Percentiles rank a stretch among this genome's conserved stretches.
Conservation (phyloP, 2,888 invertebrate species). For the Myopa tessellatipennis region DNA sequence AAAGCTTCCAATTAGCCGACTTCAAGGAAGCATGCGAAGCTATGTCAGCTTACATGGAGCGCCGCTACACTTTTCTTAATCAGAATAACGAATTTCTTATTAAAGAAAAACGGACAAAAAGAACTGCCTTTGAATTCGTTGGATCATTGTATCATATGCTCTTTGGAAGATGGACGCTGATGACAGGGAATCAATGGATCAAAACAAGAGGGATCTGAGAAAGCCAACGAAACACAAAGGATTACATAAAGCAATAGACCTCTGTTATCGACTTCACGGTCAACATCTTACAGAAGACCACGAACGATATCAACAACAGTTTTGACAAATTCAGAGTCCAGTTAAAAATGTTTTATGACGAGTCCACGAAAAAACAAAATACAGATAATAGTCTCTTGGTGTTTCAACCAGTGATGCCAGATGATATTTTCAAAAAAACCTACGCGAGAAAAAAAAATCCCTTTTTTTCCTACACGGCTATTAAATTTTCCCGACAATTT, state of each 20-base stretch:
- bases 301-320: conserved; percentile 31
- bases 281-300: conserved; percentile 39
- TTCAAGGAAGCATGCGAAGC: no score
- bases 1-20: no score
- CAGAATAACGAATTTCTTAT: conserved; percentile 13
- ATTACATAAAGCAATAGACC: conserved; percentile 26
- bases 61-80: no score
- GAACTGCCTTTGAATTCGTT: conserved; percentile 1
- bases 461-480: no score
- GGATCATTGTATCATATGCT: conserved; percentile 20
- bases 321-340: conserved; percentile 1
- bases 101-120: not conserved
- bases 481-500: no score
- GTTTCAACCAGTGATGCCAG: no score
- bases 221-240: conserved; percentile 29
- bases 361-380: not conserved
- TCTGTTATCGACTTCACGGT: conserved; percentile 27
- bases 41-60: conserved; percentile 17
- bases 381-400: conserved; percentile 15
- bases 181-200: conserved; percentile 30
- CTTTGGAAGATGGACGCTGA: conserved; percentile 22
- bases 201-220: conserved; percentile 29
- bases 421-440: no score
- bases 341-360: not conserved
- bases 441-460: no score